A percentile compares a stretch with the other conserved stretches of the same genome.
Evolutionary conservation across 2,113 vertebrate species (phyloP).

Genomic region (Panthera tigris): DNA sequence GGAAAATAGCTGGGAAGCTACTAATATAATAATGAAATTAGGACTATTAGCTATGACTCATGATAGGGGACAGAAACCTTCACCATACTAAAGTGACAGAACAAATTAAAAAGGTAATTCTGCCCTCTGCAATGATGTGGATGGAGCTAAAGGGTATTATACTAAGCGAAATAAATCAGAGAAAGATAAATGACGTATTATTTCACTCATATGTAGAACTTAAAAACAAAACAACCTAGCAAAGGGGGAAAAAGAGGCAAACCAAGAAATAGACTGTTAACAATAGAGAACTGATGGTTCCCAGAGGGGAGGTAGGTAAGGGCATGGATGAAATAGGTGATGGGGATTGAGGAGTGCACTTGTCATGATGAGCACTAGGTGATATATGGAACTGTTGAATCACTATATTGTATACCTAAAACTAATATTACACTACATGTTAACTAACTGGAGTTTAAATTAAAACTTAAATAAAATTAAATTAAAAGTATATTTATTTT

Average conservation of each 20-base stretch:
- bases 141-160: neutral
- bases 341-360: neutral
- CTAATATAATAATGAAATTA: slow-evolving; percentile 19
- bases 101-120: neutral
- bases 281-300: neutral
- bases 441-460: neutral
- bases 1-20: neutral
- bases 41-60: neutral
- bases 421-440: neutral
- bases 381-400: neutral
- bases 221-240: neutral
- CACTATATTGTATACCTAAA: neutral
- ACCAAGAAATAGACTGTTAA: neutral
- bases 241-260: neutral
- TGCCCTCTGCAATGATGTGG: neutral
- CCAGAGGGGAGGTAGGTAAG: neutral
- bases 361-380: neutral
- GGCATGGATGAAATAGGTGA: neutral
- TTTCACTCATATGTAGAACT: neutral
- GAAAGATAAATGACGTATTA: neutral
- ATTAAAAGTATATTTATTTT: no score
- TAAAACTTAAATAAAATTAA: neutral
- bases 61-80: neutral
- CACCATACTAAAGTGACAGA: neutral
- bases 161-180: neutral